phyloP scores from a whole-genome alignment of 1,140 invertebrate species.

The Eufriesea mexicana region DNA sequence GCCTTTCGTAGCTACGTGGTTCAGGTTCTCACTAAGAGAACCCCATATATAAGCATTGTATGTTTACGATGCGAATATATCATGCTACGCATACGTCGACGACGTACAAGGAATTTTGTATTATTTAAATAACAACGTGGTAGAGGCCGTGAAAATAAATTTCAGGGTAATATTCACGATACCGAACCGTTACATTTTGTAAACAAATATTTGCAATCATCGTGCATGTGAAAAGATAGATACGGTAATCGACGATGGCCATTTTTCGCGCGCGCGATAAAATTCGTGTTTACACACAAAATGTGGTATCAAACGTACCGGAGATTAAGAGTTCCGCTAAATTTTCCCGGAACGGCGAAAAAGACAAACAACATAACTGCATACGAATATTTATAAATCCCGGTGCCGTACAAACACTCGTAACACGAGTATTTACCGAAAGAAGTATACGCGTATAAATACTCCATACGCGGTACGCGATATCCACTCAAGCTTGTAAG shows the following conservation, averaged over 20 bases:
- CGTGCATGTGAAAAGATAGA: not conserved
- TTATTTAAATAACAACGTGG: too few species aligned
- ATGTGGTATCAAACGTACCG: not conserved
- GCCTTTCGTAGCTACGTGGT: too few species aligned
- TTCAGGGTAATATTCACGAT: too few species aligned
- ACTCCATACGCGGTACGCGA: not conserved
- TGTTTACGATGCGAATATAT: not conserved
- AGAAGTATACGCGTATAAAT: not conserved
- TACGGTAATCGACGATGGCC: not conserved
- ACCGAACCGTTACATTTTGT: not conserved
- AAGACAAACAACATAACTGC: not conserved
- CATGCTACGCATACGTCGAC: not conserved
- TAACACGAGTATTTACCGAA: not conserved
- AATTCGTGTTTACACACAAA: not conserved
- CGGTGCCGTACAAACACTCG: not conserved
- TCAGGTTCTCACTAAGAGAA: not conserved
- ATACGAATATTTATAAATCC: not conserved
- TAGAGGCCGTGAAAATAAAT: not conserved
- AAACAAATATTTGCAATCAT: not conserved
- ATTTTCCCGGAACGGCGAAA: not conserved
- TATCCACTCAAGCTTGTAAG: too few species aligned
- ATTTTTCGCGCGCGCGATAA: not conserved
- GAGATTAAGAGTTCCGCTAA: not conserved
- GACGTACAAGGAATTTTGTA: not conserved
- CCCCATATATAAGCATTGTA: not conserved